A percentile compares a stretch with the other conserved stretches of the same genome.
Conservation (phyloP, 2,888 invertebrate species). For the Tachina grossa region DNA sequence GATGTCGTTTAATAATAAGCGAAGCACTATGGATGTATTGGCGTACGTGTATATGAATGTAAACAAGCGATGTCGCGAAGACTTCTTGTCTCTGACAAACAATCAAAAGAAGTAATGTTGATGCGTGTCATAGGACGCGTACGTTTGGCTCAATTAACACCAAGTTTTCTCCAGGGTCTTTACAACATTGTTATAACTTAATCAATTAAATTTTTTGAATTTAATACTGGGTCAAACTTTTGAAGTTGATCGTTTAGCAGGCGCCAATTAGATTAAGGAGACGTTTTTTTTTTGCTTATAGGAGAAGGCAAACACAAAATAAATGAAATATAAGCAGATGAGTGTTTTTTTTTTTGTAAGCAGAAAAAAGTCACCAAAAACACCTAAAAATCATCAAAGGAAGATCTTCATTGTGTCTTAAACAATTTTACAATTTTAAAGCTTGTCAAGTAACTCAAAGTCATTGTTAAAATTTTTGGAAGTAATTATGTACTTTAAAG, state of each 20-base stretch:
- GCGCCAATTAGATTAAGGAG: slow-evolving; percentile 61
- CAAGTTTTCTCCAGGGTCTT: too few species aligned
- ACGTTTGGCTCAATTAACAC: too few species aligned
- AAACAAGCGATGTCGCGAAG: too few species aligned
- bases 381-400: slow-evolving; percentile 41
- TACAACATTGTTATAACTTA: slow-evolving; percentile 46
- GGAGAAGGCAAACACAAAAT: not conserved
- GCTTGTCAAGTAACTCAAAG: slow-evolving; percentile 51
- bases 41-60: too few species aligned
- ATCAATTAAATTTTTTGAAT: slow-evolving; percentile 25
- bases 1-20: too few species aligned
- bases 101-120: too few species aligned
- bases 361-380: not conserved
- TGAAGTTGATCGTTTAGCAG: slow-evolving; percentile 43
- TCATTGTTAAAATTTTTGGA: not conserved
- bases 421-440: slow-evolving; percentile 55
- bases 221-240: slow-evolving; percentile 1
- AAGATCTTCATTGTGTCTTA: slow-evolving; percentile 49
- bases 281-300: not conserved
- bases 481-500: too few species aligned
- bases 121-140: too few species aligned
- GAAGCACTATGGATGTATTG: too few species aligned
- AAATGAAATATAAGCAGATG: not conserved
- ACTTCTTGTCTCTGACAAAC: too few species aligned
- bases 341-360: not conserved